Conservation (phyloP, 1,140 invertebrate genomes). For the Sarcophaga bullata region DNA sequence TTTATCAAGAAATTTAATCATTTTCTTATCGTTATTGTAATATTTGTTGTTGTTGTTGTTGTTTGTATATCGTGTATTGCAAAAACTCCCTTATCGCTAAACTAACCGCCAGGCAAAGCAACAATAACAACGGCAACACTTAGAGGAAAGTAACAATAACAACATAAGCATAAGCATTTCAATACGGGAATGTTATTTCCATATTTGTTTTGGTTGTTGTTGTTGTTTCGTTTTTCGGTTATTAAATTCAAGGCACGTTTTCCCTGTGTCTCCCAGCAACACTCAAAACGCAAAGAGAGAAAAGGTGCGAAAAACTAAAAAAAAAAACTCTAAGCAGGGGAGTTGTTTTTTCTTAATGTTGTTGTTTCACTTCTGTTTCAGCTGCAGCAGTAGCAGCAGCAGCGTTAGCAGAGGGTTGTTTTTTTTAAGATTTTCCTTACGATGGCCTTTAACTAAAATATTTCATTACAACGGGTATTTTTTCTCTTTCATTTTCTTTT, state of each 20-base stretch:
- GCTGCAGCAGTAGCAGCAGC: not conserved
- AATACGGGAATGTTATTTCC: conserved; percentile 13
- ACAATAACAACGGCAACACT: not conserved
- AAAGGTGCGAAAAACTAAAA: not conserved
- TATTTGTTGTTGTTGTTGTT: not conserved
- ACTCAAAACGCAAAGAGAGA: not conserved
- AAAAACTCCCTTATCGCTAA: not conserved
- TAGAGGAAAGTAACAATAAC: not conserved
- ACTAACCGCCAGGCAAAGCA: not conserved
- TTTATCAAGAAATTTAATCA: conserved; percentile 12
- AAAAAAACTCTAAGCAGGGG: conserved; percentile 23
- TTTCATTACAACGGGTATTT: conserved; percentile 19
- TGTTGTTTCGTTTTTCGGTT: not conserved
- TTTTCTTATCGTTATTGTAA: not conserved
- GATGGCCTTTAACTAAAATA: not conserved
- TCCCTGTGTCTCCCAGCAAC: not conserved
- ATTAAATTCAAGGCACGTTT: conserved; percentile 12
- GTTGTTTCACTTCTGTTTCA: not conserved
- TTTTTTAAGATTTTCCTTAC: not conserved
- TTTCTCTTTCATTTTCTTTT: not conserved
- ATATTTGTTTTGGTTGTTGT: conserved; percentile 18
- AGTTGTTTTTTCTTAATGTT: not conserved
- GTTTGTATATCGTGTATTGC: not conserved
- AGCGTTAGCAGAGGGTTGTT: not conserved
- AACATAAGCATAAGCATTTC: not conserved